A percentile compares a stretch with the other conserved stretches of the same genome.
Evolutionary conservation across 1,140 invertebrate genomes (phyloP).

Genomic region (Vollenhovia emeryi): DNA sequence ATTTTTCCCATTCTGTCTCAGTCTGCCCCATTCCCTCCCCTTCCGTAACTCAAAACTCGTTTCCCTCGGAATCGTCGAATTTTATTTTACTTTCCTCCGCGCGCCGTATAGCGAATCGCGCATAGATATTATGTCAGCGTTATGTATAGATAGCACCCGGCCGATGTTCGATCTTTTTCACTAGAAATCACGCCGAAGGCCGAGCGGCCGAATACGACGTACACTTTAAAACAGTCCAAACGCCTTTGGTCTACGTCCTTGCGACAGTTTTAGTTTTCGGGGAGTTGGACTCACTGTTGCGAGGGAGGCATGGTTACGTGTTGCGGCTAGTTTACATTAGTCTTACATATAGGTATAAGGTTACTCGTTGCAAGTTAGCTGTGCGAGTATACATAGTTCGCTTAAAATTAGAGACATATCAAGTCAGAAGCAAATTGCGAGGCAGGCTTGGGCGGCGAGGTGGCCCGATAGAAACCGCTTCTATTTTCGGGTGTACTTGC

Average conservation of each 20-base stretch:
- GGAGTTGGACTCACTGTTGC: slow-evolving; percentile 15
- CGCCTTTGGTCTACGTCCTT: slow-evolving; percentile 62
- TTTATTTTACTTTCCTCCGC: slow-evolving; percentile 56
- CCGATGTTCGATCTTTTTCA: slow-evolving; percentile 67
- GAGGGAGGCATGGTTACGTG: slow-evolving; percentile 54
- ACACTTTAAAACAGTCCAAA: slow-evolving; percentile 43
- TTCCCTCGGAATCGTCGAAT: slow-evolving; percentile 1
- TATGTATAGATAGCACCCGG: slow-evolving; percentile 65
- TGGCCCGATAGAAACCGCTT: neutral
- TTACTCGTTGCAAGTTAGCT: slow-evolving; percentile 6
- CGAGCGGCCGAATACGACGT: slow-evolving; percentile 29
- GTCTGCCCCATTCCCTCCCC: neutral
- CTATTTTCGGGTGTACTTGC: slow-evolving; percentile 22
- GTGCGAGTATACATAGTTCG: neutral
- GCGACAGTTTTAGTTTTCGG: slow-evolving; percentile 70
- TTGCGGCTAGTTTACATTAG: slow-evolving; percentile 28
- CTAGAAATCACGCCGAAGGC: slow-evolving; percentile 67
- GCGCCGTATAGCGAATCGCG: neutral
- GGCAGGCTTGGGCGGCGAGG: neutral
- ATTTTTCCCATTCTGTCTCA: neutral
- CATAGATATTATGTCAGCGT: slow-evolving; percentile 67
- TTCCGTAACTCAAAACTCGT: neutral
- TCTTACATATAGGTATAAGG: slow-evolving; percentile 19
- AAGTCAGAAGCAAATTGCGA: slow-evolving; percentile 39
- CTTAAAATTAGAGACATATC: slow-evolving; percentile 45